These are phyloP conservation scores for Sminthurinus signatus DNA, from an alignment of 1,140 invertebrate species.

Conservation along the genomic window DNA sequence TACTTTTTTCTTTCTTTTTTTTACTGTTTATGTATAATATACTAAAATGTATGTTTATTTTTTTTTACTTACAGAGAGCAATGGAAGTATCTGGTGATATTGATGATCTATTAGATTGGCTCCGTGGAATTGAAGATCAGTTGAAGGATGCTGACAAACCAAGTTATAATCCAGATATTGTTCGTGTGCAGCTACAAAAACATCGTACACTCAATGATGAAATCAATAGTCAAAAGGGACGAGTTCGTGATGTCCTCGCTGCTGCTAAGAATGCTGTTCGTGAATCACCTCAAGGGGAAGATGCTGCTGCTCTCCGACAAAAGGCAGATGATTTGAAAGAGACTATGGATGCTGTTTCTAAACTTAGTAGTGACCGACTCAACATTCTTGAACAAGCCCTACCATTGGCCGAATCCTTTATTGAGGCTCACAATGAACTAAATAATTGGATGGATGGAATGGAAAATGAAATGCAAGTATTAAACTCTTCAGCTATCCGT, in stretches of 20 bases:
- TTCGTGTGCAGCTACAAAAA: slow-evolving; percentile 85
- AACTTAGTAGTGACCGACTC: slow-evolving; percentile 73
- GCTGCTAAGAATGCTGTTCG: slow-evolving; percentile 84
- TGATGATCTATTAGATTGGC: slow-evolving; percentile 93
- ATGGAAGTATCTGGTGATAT: slow-evolving; percentile 88
- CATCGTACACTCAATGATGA: slow-evolving; percentile 93
- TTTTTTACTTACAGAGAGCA: slow-evolving; percentile 52
- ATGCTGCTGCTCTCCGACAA: slow-evolving; percentile 73
- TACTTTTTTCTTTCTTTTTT: too few relatives aligned
- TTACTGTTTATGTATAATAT: too few relatives aligned
- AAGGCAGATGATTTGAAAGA: slow-evolving; percentile 87
- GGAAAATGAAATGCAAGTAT: slow-evolving; percentile 80
- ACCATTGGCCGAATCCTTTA: slow-evolving; percentile 86
- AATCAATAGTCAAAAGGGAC: slow-evolving; percentile 82
- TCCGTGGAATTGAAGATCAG: slow-evolving; percentile 79
- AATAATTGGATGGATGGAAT: slow-evolving; percentile 87
- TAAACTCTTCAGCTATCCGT: slow-evolving; percentile 83
- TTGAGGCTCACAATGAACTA: slow-evolving; percentile 85
- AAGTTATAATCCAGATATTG: slow-evolving; percentile 76
- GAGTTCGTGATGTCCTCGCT: slow-evolving; percentile 82
- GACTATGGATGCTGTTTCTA: slow-evolving; percentile 81
- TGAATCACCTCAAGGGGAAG: slow-evolving; percentile 83
- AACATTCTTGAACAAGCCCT: slow-evolving; percentile 87
- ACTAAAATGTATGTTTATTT: too few relatives aligned
- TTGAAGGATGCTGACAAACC: slow-evolving; percentile 81